Percentiles rank a stretch among this genome's conserved stretches.
phyloP scores from a whole-genome alignment of 2,888 invertebrate genomes.

The Endotricha flammealis region DNA sequence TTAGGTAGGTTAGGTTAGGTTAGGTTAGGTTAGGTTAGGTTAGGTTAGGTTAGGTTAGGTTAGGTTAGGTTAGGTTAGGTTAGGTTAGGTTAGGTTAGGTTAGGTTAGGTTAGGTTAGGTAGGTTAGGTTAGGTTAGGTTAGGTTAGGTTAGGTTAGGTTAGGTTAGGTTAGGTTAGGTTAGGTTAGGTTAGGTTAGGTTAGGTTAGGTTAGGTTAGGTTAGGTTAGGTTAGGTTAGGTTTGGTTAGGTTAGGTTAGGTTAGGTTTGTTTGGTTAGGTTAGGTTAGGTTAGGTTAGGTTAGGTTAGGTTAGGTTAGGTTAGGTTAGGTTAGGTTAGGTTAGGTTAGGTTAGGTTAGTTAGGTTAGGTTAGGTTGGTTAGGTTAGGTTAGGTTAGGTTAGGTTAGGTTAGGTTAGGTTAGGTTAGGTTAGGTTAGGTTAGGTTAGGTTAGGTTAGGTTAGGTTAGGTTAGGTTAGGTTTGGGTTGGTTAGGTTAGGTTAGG shows the following conservation, averaged over 20 bases:
- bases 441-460: constrained; percentile 19
- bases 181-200: constrained; percentile 18
- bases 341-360: constrained; percentile 20
- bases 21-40: constrained; percentile 11
- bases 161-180: constrained; percentile 14
- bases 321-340: constrained; percentile 17
- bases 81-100: constrained; percentile 18
- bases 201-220: constrained; percentile 18
- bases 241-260: constrained; percentile 15
- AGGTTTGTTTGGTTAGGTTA: constrained; percentile 17
- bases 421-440: constrained; percentile 23
- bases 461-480: constrained; percentile 19
- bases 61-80: constrained; percentile 15
- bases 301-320: constrained; percentile 19
- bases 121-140: constrained; percentile 11
- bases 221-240: constrained; percentile 18
- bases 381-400: constrained; percentile 19
- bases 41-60: constrained; percentile 11
- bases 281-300: constrained; percentile 20
- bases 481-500: constrained; percentile 19
- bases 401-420: constrained; percentile 23
- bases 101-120: constrained; percentile 17
- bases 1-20: constrained; percentile 11
- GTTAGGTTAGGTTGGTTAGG: constrained; percentile 19
- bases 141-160: constrained; percentile 14